Evolutionary conservation across 2,113 vertebrate species (phyloP).

Genomic region (Rissa tridactyla): DNA sequence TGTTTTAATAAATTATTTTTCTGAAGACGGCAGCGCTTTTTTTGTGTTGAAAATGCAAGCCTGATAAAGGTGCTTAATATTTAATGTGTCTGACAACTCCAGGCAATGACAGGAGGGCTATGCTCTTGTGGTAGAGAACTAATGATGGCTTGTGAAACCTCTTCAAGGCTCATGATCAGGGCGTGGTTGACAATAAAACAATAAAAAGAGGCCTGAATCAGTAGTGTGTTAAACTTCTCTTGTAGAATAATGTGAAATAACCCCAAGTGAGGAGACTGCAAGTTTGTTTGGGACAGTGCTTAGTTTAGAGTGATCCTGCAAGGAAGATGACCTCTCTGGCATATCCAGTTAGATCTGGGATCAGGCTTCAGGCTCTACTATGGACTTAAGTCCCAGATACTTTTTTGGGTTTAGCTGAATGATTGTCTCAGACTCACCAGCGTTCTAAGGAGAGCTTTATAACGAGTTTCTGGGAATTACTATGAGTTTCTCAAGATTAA

Average conservation of each 20-base stretch:
- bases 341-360: not conserved
- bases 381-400: not conserved
- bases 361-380: not conserved
- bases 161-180: not conserved
- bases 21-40: not conserved
- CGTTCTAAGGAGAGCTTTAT: not conserved
- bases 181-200: not conserved
- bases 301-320: not conserved
- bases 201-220: not conserved
- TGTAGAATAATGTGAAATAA: not conserved
- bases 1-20: constrained; percentile 27
- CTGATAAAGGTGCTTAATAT: not conserved
- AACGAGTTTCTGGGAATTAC: not conserved
- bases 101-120: not conserved
- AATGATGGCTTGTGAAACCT: not conserved
- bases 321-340: rapidly evolving
- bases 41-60: not conserved
- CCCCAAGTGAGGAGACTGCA: not conserved
- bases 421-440: too few relatives aligned
- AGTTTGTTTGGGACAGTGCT: not conserved
- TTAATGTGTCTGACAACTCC: not conserved
- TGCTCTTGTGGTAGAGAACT: not conserved
- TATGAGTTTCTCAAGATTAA: not conserved
- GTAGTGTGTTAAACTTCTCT: rapidly evolving
- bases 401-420: not conserved